Evolutionary conservation across 2,888 invertebrate genomes (phyloP).

Genomic region (Thera britannica): DNA sequence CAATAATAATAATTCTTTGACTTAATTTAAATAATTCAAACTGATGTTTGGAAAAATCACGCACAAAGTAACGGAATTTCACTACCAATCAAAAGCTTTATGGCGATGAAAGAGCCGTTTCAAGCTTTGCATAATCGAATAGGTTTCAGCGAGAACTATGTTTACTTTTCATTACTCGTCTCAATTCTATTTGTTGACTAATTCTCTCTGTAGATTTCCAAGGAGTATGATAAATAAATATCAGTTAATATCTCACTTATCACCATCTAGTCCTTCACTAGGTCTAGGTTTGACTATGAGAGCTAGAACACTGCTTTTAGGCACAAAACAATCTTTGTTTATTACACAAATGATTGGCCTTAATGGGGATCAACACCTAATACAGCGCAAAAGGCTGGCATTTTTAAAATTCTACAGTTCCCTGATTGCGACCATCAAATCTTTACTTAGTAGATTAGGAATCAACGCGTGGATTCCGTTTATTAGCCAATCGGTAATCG

Average conservation of each 20-base stretch:
- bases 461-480: conserved; percentile 31
- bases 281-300: too few species aligned
- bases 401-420: background rate
- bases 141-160: conserved; percentile 14
- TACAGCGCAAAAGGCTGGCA: background rate
- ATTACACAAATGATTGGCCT: too few species aligned
- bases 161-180: conserved; percentile 37
- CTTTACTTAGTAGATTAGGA: conserved; percentile 33
- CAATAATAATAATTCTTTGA: too few species aligned
- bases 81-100: background rate
- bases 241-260: too few species aligned
- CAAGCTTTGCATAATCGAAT: conserved; percentile 47
- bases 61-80: background rate
- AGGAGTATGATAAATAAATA: background rate
- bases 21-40: too few species aligned
- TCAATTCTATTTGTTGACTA: conserved; percentile 5
- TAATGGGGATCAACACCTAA: too few species aligned
- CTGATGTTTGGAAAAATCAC: too few species aligned
- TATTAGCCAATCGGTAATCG: conserved; percentile 27
- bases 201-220: background rate
- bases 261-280: too few species aligned
- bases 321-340: too few species aligned
- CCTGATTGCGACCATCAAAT: background rate
- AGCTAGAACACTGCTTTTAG: too few species aligned
- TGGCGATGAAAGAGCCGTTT: conserved; percentile 5